Evolutionary conservation across 2,888 invertebrate species (phyloP), one percentile per base, ranked within the genome.

Genomic region (Sicus ferrugineus): DNA sequence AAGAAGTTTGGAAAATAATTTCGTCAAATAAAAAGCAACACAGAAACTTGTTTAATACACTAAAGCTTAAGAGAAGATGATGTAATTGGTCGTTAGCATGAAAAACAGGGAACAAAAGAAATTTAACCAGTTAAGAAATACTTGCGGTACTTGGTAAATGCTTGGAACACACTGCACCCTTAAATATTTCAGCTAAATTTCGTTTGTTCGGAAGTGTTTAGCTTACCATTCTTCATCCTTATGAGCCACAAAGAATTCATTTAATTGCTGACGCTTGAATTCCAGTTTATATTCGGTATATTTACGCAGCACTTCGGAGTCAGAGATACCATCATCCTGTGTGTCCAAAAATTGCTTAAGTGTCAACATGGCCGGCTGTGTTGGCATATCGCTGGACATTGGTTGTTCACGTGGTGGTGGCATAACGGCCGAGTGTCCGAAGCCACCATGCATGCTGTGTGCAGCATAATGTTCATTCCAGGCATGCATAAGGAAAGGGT

Each of bases 211-310:
- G 50, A 19, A 31, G 38, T 58, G n/a, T 63, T 38, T 58, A 48
- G 46, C 93, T 88, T 90, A 98, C 99, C 99, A 99, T 92, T 99
- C 99, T 86, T 99, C 98, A 81, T 99, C 98, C 87, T 99, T 99
- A 88, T 99, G 99, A 58, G 95, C 93, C 79, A 98, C 93, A 87
- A 99, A 99, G 88, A 99, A 99, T 85, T 98, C 97, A 87, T 97
- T 97, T 68, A 98, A 90, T 85, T 98, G 98, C 83, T 97, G 96
- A 67, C 96, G 89, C 79, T 94, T 93, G 86, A 98, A 99, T 80
- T 99, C 98, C 80, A 95, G 87, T 86, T 99, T 99, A 87, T 99
- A 99, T 82, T 98, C 98, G 86, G 96, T 97, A 87, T 98, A 99
- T 83, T 97, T 97, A 80, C 92, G 91, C 75, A 98, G 92, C 2